Percentiles rank a stretch among this genome's conserved stretches.
Conservation (phyloP, 2,113 vertebrate genomes). For the Haemorhous mexicanus region DNA sequence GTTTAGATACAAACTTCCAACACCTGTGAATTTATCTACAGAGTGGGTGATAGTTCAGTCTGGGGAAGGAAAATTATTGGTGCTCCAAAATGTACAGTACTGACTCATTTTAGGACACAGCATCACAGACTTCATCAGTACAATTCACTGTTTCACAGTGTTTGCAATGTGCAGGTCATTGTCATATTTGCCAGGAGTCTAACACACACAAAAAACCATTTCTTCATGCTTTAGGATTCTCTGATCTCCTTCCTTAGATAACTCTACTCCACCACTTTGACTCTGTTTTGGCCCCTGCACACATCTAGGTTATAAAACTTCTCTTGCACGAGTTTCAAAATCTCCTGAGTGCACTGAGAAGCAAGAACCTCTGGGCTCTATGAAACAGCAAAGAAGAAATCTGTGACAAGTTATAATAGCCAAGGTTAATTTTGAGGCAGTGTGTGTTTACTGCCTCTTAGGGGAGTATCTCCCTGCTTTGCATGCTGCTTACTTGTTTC, state of each 20-base stretch:
- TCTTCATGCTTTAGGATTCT: not conserved
- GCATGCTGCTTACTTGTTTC: slow-evolving; percentile 68
- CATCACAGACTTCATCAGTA: not conserved
- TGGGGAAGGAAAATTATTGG: not conserved
- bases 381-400: not conserved
- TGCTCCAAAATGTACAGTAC: not conserved
- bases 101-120: not conserved
- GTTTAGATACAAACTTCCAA: not conserved
- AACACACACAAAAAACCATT: not conserved
- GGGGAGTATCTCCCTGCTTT: slow-evolving; percentile 63
- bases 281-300: not conserved
- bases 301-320: not conserved
- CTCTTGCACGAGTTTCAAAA: not conserved
- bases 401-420: not conserved
- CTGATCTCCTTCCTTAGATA: not conserved
- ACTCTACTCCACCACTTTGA: not conserved
- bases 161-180: not conserved
- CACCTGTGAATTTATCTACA: not conserved
- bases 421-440: slow-evolving; percentile 62
- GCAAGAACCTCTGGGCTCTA: not conserved
- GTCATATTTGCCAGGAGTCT: not conserved
- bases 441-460: slow-evolving; percentile 30
- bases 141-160: not conserved
- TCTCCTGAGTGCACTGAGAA: not conserved
- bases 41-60: not conserved